These are phyloP conservation scores for Iguana delicatissima DNA, from an alignment of 2,797 vertebrate species.

Conservation along the genomic window DNA sequence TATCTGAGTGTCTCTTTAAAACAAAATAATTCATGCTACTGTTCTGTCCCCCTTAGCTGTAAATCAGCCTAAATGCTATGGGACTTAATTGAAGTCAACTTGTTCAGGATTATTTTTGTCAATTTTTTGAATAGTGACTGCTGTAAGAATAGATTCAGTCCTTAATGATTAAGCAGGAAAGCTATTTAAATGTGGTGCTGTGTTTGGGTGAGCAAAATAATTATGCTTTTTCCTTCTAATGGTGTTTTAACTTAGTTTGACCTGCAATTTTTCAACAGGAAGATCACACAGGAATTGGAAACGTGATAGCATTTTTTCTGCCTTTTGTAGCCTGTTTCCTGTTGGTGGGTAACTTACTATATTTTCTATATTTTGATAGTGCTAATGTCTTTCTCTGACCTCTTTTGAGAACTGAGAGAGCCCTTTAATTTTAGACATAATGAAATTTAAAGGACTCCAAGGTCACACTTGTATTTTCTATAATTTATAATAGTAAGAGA, in stretches of 20 bases:
- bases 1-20: not conserved
- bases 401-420: not conserved
- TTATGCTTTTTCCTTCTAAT: too few species aligned
- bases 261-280: slow-evolving; percentile 81
- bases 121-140: not conserved
- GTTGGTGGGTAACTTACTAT: slow-evolving; percentile 84
- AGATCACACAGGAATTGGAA: slow-evolving; percentile 88
- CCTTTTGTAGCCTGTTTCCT: slow-evolving; percentile 90
- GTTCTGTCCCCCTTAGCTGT: not conserved
- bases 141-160: not conserved
- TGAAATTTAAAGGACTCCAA: not conserved
- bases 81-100: not conserved
- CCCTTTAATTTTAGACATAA: not conserved
- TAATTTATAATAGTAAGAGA: too few species aligned
- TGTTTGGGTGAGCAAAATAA: not conserved
- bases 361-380: not conserved
- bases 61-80: not conserved
- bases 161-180: not conserved
- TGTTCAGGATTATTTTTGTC: too few species aligned
- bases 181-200: not conserved
- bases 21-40: not conserved
- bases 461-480: not conserved
- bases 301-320: slow-evolving; percentile 90
- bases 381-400: not conserved
- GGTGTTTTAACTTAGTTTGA: not conserved